Evolutionary conservation across 1,140 invertebrate species (phyloP), one percentile per base, ranked within the genome.

Genomic region (Aplysia californica): DNA sequence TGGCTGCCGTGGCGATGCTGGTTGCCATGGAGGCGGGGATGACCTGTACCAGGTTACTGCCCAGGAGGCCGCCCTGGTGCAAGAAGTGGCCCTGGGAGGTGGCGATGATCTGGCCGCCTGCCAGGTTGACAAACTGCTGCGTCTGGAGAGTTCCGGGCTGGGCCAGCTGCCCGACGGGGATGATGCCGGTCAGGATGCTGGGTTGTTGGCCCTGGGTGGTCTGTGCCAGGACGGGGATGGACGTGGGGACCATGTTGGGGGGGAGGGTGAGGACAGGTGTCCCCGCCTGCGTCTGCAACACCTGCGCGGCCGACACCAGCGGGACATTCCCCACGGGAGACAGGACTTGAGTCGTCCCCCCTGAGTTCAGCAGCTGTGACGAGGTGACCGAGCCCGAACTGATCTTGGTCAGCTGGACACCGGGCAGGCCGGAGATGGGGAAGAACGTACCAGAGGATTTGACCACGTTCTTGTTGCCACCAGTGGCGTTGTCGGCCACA

Each of bases 381-480:
- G 5, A 35, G 39, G 20, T 31, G 23, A 66, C 35, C 20, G 75
- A 35, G 38, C 15, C 4, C 26, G 72, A 56, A 2, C 36, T 10
- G 15, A 71, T 2, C 21, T 65, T 38, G 23, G 20, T 55, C 31
- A 61, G 1, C n/a, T 70, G 41, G 31, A 26, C 39, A n/a, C 39
- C 38, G 15, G 75, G 33, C 20, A 67, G 5, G 29, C 61, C 59
- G 35, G 95, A 95, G 82, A 96, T 92, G 85, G 96, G 96, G 91
- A 95, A 97, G 92, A 95, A 97, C 90, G 95, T 97, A 89, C 96
- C 96, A 85, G 95, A 93, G 89, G 96, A 95, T 93, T 95, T 97
- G 91, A 96, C 95, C 38, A 68, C 84, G 67, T 84, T 84, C 35
- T 76, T 76, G 20, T 66, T 39, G 23, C 72, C 3, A 26, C 69